Percentiles rank a stretch among this genome's conserved stretches.
Conservation (phyloP, 2,113 vertebrate genomes). For the Baryphthengus martii region DNA sequence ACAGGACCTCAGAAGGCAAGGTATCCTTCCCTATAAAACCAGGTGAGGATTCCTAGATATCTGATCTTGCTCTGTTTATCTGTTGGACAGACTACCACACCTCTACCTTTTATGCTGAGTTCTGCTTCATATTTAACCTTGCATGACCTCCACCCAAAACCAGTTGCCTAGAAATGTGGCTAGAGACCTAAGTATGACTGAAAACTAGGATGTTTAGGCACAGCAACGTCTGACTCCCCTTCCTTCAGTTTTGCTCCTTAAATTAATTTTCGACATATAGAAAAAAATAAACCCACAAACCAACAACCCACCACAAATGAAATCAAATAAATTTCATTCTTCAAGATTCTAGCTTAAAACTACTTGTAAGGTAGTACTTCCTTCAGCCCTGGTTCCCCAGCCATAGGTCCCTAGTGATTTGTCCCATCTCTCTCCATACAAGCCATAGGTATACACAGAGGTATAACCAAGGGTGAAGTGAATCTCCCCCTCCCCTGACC, state of each 20-base stretch:
- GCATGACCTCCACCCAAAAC: fast-evolving
- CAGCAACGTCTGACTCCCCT: background rate
- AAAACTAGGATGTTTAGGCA: background rate
- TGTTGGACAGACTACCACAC: background rate
- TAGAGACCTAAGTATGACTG: background rate
- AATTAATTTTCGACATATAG: background rate
- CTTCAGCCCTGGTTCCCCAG: background rate
- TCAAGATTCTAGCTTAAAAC: background rate
- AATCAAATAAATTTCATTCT: background rate
- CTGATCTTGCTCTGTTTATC: no score
- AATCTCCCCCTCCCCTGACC: fast-evolving
- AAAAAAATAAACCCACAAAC: background rate
- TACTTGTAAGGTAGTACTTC: background rate
- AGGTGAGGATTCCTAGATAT: background rate
- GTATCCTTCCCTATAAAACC: background rate
- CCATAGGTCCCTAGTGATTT: background rate
- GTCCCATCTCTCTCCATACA: background rate
- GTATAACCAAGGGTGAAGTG: background rate
- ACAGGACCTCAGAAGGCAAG: background rate
- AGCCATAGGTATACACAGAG: background rate
- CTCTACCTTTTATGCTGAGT: background rate
- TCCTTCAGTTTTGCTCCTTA: background rate
- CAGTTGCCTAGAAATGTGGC: background rate
- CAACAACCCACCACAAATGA: background rate
- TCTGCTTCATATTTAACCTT: background rate